These are phyloP conservation scores for Hedya salicella DNA, from an alignment of 2,888 invertebrate species.

Conservation along the genomic window DNA sequence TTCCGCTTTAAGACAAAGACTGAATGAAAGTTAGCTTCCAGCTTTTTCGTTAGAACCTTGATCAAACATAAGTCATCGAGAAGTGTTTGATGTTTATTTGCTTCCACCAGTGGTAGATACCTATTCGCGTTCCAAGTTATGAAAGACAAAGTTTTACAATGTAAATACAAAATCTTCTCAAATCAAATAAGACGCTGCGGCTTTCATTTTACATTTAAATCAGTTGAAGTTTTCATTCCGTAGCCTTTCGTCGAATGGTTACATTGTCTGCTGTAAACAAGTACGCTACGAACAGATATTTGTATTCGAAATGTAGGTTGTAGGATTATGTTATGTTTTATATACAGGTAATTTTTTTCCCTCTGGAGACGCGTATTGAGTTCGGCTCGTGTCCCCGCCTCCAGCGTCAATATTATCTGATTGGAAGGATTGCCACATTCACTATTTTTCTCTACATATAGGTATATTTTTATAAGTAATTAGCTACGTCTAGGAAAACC, in stretches of 20 bases:
- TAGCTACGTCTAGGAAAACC: not conserved
- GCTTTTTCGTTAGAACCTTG: constrained; percentile 12
- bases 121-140: constrained; percentile 23
- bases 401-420: constrained; percentile 15
- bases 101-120: not conserved
- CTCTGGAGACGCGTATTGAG: constrained; percentile 24
- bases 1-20: constrained; percentile 16
- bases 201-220: constrained; percentile 41
- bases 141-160: constrained; percentile 34
- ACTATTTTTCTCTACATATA: constrained; percentile 21
- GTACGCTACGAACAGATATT: not conserved
- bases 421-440: constrained; percentile 5
- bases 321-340: not conserved
- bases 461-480: constrained; percentile 2
- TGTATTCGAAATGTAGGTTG: too few species aligned
- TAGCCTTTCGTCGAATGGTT: constrained; percentile 18
- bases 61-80: constrained; percentile 29
- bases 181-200: constrained; percentile 31
- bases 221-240: constrained; percentile 33
- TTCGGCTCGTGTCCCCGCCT: constrained; percentile 1
- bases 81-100: constrained; percentile 33
- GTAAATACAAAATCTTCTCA: constrained; percentile 38
- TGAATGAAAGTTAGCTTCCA: constrained; percentile 7
- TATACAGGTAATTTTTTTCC: not conserved
- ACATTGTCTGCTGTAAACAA: constrained; percentile 16